Percentiles rank a stretch among this genome's conserved stretches.
Evolutionary conservation across 1,140 invertebrate species (phyloP).

Genomic region (Polypedilum pembai): DNA sequence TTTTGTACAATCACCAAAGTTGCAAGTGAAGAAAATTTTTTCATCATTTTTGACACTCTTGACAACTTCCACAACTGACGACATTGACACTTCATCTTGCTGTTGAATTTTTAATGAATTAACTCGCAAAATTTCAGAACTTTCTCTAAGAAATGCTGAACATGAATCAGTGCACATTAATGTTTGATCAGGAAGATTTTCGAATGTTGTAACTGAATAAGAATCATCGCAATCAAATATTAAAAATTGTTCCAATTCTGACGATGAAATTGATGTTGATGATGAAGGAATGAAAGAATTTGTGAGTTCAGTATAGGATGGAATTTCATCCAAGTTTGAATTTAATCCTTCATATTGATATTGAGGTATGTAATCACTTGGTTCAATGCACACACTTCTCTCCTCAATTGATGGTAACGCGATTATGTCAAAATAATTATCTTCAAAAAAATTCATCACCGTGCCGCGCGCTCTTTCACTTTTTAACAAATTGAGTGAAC

Average conservation of each 20-base stretch:
- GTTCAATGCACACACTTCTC: neutral
- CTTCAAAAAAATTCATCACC: conserved; percentile 2
- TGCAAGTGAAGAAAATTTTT: conserved; percentile 50
- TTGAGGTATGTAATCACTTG: conserved; percentile 13
- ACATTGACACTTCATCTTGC: neutral
- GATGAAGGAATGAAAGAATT: neutral
- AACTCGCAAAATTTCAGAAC: conserved; percentile 8
- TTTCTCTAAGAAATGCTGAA: neutral
- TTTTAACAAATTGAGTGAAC: neutral
- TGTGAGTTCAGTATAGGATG: conserved; percentile 4
- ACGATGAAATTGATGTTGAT: neutral
- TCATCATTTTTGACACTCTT: conserved; percentile 32
- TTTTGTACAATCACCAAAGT: conserved; percentile 54
- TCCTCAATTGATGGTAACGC: neutral
- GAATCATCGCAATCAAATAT: conserved; percentile 20
- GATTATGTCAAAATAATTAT: conserved; percentile 25
- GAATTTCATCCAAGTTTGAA: neutral
- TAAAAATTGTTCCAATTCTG: neutral
- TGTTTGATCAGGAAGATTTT: conserved; percentile 10
- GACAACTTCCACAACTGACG: neutral
- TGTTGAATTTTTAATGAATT: conserved; percentile 21
- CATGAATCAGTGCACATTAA: conserved; percentile 7
- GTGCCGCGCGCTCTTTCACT: no score
- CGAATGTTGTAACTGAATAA: neutral
- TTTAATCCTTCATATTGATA: neutral